A percentile compares a stretch with the other conserved stretches of the same genome.
These are phyloP conservation scores for Hydrolagus affinis DNA, from an alignment of 2,113 vertebrate species.

Conservation along the genomic window DNA sequence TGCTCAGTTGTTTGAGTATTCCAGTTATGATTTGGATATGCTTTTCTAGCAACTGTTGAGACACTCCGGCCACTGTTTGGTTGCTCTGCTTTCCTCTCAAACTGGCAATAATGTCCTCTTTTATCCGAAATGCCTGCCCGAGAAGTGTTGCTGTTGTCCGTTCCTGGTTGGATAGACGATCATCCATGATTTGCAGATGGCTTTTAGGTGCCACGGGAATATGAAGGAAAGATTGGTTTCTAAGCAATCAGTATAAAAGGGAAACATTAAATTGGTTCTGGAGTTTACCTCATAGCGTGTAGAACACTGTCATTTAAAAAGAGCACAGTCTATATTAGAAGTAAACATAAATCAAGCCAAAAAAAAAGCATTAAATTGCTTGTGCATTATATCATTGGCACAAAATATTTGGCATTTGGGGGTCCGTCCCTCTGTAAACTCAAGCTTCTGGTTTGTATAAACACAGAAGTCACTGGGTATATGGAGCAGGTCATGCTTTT, in stretches of 20 bases:
- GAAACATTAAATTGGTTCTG: background rate
- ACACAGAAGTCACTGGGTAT: too few relatives aligned
- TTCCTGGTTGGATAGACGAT: slow-evolving; percentile 53
- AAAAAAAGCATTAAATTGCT: too few relatives aligned
- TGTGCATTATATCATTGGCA: too few relatives aligned
- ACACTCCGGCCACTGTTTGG: slow-evolving; percentile 48
- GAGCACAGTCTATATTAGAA: too few relatives aligned
- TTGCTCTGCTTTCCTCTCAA: slow-evolving; percentile 50
- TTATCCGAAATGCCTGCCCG: slow-evolving; percentile 66
- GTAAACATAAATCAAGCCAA: too few relatives aligned
- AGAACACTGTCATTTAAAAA: too few relatives aligned
- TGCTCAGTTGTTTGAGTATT: slow-evolving; percentile 67
- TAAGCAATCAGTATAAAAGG: background rate
- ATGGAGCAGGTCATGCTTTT: too few relatives aligned
- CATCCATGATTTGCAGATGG: slow-evolving; percentile 43
- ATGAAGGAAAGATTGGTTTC: background rate
- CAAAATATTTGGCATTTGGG: too few relatives aligned
- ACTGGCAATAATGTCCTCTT: slow-evolving; percentile 55
- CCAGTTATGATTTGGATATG: slow-evolving; percentile 64
- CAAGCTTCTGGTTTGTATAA: too few relatives aligned
- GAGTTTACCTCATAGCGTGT: background rate
- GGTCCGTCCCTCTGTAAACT: too few relatives aligned
- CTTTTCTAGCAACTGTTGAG: slow-evolving; percentile 60
- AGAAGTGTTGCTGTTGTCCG: slow-evolving; percentile 56
- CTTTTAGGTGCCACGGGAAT: background rate